A percentile compares a stretch with the other conserved stretches of the same genome.
Evolutionary conservation across 2,888 invertebrate genomes (phyloP).

Genomic region (Phaonia tiefii): DNA sequence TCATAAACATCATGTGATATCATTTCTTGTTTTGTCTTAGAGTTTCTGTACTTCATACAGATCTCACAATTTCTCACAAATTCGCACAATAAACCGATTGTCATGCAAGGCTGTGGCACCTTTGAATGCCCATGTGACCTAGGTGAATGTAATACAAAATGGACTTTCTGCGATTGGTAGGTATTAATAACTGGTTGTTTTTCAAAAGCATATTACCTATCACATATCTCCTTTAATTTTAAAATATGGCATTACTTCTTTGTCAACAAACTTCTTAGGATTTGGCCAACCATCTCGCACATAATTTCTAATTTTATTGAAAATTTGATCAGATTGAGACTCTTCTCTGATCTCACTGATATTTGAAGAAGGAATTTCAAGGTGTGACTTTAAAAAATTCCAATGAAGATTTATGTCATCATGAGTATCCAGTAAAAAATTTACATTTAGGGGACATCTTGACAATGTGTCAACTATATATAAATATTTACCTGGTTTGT

Average conservation of each 20-base stretch:
- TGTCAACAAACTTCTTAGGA: too few relatives aligned
- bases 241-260: too few relatives aligned
- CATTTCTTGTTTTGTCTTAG: constrained; percentile 40
- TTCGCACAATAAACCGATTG: too few relatives aligned
- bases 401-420: constrained; percentile 62
- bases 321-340: constrained; percentile 9
- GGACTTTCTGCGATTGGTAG: constrained; percentile 36
- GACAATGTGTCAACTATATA: constrained; percentile 44
- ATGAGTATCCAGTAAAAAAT: constrained; percentile 43
- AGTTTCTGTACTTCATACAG: too few relatives aligned
- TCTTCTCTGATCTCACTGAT: constrained; percentile 34
- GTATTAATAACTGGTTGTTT: constrained; percentile 45
- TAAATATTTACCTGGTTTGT: constrained; percentile 22
- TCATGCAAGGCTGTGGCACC: too few relatives aligned
- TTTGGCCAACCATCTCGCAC: constrained; percentile 50
- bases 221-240: constrained; percentile 42
- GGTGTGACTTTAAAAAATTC: constrained; percentile 49
- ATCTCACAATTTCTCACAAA: too few relatives aligned
- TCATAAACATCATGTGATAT: too few relatives aligned
- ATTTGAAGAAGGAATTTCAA: constrained; percentile 42
- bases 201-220: constrained; percentile 57
- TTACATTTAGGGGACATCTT: constrained; percentile 39
- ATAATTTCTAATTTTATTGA: constrained; percentile 56
- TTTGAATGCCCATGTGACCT: constrained; percentile 41
- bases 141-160: constrained; percentile 41